Base-by-base conservation (phyloP, 2,113 vertebrate genomes). In the Ophiodon elongatus region DNA sequence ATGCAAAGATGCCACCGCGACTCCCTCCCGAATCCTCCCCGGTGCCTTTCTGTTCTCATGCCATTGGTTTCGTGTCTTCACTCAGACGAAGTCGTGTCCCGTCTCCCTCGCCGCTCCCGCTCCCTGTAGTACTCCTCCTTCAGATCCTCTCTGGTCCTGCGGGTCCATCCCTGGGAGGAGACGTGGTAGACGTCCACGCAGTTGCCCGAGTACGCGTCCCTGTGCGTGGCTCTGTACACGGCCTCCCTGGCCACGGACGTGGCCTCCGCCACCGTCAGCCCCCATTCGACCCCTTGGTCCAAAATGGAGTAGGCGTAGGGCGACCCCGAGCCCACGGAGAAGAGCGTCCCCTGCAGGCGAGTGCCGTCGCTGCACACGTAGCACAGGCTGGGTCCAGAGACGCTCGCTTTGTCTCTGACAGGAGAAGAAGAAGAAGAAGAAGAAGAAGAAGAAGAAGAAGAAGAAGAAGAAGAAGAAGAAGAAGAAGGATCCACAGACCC, bases 191-290 rank as follows among this genome's bases (percentile, higher is more conserved):
- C 80, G 85, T 98, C 97, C 0, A 97, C 96, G 0, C 87, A 94
- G 80, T 97, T 97, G 6, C 97, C 97, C 0, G 97, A 97, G 83
- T 97, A 97, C 7, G 96, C 96, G 0, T 98, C 97, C 2, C 97
- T 94, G 84, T 93, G 91, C 0, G 96, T 94, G 62, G 97, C 97
- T 0, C 96, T 94, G 90, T 93, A 96, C 62, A 97, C 97, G 0
- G 97, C 96, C 2, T 95, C 85, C 54, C 96, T 93, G 52, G 96
- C 97, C 45, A 97, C 86, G 0, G 86, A 56, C 0, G 94, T 93
- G 31, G 97, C 97, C 82, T 97, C 95, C 0, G 87, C 89, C 33
- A 91, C 82, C 14, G 89, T 93, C 93, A 97, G 92, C 66, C 94
- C 94, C 47, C 95, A 96, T 31, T 31, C 89, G 81, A 97, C 95